Conservation (phyloP, 2,888 invertebrate species). For the Acanthopleura granulata region DNA sequence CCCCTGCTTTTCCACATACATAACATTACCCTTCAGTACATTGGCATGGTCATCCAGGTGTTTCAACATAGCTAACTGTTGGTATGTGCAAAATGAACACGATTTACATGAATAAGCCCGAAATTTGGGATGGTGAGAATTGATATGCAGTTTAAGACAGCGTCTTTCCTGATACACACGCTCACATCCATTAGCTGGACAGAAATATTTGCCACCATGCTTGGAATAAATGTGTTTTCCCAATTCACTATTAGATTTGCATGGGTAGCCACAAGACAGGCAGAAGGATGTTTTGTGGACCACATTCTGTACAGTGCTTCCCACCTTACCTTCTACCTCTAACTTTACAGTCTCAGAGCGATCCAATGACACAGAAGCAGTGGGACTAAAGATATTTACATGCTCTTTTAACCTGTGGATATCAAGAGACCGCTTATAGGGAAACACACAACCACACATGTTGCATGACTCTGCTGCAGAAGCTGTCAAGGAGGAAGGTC, state of each 20-base stretch:
- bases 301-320: background rate
- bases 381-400: background rate
- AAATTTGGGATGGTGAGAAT: background rate
- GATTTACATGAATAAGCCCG: background rate
- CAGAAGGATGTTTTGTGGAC: slow-evolving; percentile 1
- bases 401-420: background rate
- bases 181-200: background rate
- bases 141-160: background rate
- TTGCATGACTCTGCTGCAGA: background rate
- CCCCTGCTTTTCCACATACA: too few relatives aligned
- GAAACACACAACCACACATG: background rate
- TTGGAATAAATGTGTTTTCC: background rate
- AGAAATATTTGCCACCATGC: background rate
- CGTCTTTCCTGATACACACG: background rate
- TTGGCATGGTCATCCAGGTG: background rate
- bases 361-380: background rate
- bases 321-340: background rate
- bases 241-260: background rate
- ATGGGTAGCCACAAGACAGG: background rate
- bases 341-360: background rate
- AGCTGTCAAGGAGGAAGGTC: background rate
- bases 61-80: background rate
- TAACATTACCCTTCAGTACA: too few relatives aligned
- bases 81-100: background rate
- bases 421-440: background rate